These are phyloP conservation scores for Reticulitermes lucifugus DNA, from an alignment of 2,888 invertebrate genomes.

Conservation along the genomic window DNA sequence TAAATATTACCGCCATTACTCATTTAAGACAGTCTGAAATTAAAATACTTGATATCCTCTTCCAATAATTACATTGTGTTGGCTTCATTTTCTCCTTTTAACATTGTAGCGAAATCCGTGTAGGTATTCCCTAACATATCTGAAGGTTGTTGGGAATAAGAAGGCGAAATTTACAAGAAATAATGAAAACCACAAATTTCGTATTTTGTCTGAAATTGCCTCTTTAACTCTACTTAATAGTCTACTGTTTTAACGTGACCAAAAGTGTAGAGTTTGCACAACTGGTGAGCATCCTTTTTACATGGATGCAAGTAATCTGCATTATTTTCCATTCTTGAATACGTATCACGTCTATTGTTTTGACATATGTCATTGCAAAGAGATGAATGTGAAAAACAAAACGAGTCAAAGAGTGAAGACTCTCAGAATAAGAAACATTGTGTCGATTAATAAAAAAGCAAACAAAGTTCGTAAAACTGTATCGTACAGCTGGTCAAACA, in stretches of 20 bases:
- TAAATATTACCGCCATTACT: no score
- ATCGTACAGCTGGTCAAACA: conserved; percentile 24
- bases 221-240: background rate
- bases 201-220: no score
- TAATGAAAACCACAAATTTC: no score
- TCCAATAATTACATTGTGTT: no score
- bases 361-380: background rate
- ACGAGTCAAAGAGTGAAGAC: background rate
- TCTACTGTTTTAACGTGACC: background rate
- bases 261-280: background rate
- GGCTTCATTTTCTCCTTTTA: no score
- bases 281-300: background rate
- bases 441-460: conserved; percentile 21
- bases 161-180: no score
- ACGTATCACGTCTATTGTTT: background rate
- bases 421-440: background rate
- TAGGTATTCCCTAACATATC: no score
- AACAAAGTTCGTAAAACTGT: conserved; percentile 19
- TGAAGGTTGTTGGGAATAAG: no score
- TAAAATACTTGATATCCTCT: no score
- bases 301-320: background rate
- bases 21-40: no score
- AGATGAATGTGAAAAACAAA: background rate
- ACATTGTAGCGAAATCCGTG: no score
- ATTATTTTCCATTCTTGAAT: background rate